Conservation (phyloP, 1,140 invertebrate genomes). For the Rhagoletis pomonella region DNA sequence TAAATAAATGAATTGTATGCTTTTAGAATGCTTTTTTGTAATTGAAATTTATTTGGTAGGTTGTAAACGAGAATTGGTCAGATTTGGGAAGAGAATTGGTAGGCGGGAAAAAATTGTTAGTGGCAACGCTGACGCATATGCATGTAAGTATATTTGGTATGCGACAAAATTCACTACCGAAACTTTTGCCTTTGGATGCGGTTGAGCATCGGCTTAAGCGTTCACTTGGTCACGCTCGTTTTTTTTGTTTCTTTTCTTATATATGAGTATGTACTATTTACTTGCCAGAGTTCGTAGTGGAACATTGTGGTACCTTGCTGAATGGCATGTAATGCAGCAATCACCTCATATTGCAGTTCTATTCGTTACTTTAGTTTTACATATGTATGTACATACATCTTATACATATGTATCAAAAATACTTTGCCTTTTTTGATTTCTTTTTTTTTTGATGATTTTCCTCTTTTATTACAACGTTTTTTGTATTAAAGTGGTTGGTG, state of each 20-base stretch:
- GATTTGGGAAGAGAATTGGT: no score
- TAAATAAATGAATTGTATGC: no score
- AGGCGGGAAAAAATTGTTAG: no score
- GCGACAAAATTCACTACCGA: not conserved
- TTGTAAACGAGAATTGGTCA: no score
- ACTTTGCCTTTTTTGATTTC: no score
- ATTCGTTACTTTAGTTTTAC: constrained; percentile 27
- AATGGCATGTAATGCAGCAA: not conserved
- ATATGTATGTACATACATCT: not conserved
- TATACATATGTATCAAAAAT: not conserved
- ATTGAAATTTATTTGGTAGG: no score
- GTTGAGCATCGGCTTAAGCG: not conserved
- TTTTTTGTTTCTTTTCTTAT: no score
- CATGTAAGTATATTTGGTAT: not conserved
- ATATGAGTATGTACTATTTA: no score
- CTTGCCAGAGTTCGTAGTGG: not conserved
- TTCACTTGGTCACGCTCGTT: not conserved
- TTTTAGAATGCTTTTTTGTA: no score
- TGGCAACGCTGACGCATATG: no score
- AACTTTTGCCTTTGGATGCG: not conserved
- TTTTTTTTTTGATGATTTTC: not conserved
- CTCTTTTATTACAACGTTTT: not conserved
- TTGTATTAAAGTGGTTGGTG: not conserved
- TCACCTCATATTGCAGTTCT: constrained; percentile 9
- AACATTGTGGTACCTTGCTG: not conserved